A percentile compares a stretch with the other conserved stretches of the same genome.
phyloP scores from a whole-genome alignment of 35 echinoderm and acorn worm species.

The Anneissia japonica region DNA sequence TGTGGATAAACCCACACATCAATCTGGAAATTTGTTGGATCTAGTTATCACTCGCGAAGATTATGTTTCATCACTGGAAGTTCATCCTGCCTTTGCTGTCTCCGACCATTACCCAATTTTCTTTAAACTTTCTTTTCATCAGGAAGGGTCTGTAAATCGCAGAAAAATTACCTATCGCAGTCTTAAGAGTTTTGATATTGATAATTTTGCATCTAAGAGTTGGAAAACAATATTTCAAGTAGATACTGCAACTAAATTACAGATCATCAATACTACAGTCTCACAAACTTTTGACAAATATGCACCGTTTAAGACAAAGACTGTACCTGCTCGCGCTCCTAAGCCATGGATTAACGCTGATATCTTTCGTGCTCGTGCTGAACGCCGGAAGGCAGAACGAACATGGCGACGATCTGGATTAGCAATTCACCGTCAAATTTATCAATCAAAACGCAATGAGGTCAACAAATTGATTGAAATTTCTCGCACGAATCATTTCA shows the following conservation, averaged over 20 bases:
- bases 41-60: background rate
- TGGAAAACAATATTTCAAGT: no score
- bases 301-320: no score
- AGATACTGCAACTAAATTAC: no score
- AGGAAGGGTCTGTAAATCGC: background rate
- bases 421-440: background rate
- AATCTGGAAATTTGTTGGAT: background rate
- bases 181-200: background rate
- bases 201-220: background rate
- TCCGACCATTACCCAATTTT: background rate
- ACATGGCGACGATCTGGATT: background rate
- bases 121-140: background rate
- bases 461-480: background rate
- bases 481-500: background rate
- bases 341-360: slow-evolving; percentile 3
- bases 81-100: background rate
- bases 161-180: background rate
- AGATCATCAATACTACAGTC: no score
- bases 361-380: background rate
- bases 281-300: no score
- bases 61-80: background rate
- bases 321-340: no score
- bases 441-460: background rate
- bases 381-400: background rate
- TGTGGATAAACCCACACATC: background rate